A percentile compares a stretch with the other conserved stretches of the same genome.
Conservation (phyloP, 1,140 invertebrate genomes). For the Zelostemma sp. region DNA sequence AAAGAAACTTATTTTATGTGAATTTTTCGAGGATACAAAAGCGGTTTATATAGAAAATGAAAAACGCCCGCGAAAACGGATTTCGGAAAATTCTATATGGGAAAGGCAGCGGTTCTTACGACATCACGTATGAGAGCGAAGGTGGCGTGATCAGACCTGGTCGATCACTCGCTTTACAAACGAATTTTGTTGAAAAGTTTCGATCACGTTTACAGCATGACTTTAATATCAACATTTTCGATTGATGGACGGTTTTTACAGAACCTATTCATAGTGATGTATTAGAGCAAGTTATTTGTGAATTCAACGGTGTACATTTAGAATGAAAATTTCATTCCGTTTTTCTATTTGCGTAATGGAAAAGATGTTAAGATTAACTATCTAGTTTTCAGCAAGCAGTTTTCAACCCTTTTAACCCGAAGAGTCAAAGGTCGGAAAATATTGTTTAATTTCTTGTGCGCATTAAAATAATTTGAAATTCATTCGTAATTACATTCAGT, state of each 20-base stretch:
- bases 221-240: slow-evolving; percentile 6
- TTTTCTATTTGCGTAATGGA: background rate
- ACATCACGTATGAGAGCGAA: slow-evolving; percentile 49
- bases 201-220: background rate
- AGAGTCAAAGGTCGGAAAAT: too few relatives aligned
- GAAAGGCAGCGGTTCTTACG: slow-evolving; percentile 8
- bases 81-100: slow-evolving; percentile 1
- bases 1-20: too few relatives aligned
- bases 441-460: too few relatives aligned
- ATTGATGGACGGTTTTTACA: slow-evolving; percentile 3
- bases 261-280: background rate
- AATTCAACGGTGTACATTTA: too few relatives aligned
- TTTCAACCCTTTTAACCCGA: too few relatives aligned
- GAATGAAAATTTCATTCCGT: background rate
- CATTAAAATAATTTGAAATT: too few relatives aligned
- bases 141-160: slow-evolving; percentile 47
- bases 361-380: too few relatives aligned
- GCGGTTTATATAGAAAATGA: too few relatives aligned
- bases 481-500: too few relatives aligned
- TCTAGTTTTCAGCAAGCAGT: too few relatives aligned
- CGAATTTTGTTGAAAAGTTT: slow-evolving; percentile 11
- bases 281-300: slow-evolving; percentile 2
- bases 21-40: too few relatives aligned
- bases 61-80: background rate
- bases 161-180: slow-evolving; percentile 48